Percentiles rank a stretch among this genome's conserved stretches.
These are phyloP conservation scores for Coelogynopora nodosa DNA, from an alignment of 2,888 invertebrate genomes.

Conservation along the genomic window DNA sequence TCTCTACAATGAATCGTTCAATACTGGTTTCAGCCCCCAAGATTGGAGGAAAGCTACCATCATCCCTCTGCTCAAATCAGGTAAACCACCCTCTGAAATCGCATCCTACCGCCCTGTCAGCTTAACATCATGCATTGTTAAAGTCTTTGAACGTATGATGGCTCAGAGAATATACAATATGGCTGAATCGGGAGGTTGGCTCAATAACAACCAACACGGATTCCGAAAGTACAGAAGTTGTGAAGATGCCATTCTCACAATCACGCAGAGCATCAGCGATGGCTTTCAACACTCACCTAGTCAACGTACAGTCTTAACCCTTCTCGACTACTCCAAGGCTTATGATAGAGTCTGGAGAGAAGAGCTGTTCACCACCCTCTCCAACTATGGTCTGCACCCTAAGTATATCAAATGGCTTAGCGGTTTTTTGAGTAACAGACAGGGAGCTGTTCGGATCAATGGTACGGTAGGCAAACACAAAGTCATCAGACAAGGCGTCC, in stretches of 20 bases:
- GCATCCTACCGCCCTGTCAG: background rate
- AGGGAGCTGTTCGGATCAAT: background rate
- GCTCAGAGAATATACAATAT: background rate
- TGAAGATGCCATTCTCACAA: background rate
- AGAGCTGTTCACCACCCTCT: background rate
- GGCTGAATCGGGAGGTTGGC: background rate
- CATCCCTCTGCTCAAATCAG: background rate
- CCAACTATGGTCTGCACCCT: background rate
- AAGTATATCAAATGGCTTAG: background rate
- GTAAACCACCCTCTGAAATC: background rate
- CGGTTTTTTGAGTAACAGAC: background rate
- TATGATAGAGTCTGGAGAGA: background rate
- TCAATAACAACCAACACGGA: background rate
- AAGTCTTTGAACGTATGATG: background rate
- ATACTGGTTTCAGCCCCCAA: background rate
- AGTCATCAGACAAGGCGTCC: background rate
- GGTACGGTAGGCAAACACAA: background rate
- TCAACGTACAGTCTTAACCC: background rate
- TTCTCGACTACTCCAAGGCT: background rate
- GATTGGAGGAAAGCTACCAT: background rate
- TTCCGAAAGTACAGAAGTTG: background rate
- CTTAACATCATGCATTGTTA: background rate
- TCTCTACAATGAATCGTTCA: background rate
- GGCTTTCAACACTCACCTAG: background rate
- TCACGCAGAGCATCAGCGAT: background rate